These are phyloP conservation scores for Leucophenga maculata DNA, from an alignment of 2,888 invertebrate genomes.

Conservation along the genomic window DNA sequence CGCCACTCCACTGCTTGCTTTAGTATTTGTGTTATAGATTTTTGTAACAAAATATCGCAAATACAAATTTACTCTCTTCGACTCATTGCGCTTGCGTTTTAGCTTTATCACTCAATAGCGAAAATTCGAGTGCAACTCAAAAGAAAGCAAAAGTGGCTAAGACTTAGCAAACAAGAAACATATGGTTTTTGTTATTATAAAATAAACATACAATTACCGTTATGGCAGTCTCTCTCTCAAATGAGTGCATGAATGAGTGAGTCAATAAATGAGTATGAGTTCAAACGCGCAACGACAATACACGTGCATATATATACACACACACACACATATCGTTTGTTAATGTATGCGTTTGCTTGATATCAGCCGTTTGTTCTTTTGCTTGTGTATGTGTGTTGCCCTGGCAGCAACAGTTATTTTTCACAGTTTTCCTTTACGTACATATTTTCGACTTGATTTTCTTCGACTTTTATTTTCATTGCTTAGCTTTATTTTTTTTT, in stretches of 20 bases:
- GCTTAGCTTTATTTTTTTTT: background rate
- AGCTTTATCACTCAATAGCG: slow-evolving; percentile 7
- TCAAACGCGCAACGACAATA: background rate
- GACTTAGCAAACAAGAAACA: slow-evolving; percentile 53
- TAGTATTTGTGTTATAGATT: background rate
- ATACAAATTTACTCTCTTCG: background rate
- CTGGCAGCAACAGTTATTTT: slow-evolving; percentile 61
- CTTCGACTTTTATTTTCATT: background rate
- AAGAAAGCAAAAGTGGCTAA: slow-evolving; percentile 61
- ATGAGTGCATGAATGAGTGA: background rate
- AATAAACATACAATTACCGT: slow-evolving; percentile 2
- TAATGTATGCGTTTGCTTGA: slow-evolving; percentile 33
- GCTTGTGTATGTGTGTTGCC: slow-evolving; percentile 33
- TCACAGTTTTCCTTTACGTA: slow-evolving; percentile 35
- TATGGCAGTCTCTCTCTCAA: background rate
- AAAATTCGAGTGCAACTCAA: slow-evolving; percentile 42
- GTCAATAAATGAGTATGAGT: background rate
- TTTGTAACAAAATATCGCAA: slow-evolving; percentile 19
- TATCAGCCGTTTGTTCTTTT: slow-evolving; percentile 37
- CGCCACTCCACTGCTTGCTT: background rate
- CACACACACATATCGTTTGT: slow-evolving; percentile 26
- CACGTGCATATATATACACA: slow-evolving; percentile 23
- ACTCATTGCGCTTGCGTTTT: slow-evolving; percentile 28
- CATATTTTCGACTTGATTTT: slow-evolving; percentile 1
- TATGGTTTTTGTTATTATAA: slow-evolving; percentile 58